Evolutionary conservation across 2,113 vertebrate species (phyloP), one percentile per base, ranked within the genome.

Genomic region (Callopanchax toddi): DNA sequence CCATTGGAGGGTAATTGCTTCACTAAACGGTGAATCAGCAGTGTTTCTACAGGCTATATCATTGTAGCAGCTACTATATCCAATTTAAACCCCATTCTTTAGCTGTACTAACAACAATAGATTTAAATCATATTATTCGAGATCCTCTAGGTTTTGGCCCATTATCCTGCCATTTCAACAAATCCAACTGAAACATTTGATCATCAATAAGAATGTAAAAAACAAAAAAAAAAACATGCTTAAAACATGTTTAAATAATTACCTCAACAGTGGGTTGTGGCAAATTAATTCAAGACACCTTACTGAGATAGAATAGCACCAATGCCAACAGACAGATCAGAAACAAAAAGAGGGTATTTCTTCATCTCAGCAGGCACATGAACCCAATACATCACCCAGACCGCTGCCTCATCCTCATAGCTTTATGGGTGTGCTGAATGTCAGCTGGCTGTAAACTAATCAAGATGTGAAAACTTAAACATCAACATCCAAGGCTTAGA

Each of bases 1-100:
- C 43, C 13, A 37, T 17, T 56, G 54, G 16, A 61, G 13, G 40
- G 50, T 75, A 81, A 79, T 53, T 75, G 75, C 46, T 48, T 78
- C 34, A 40, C 20, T 77, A 76, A 48, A 63, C 32, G 62, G 21
- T 37, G 42, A 34, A 51, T 43, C 17, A 42, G 49, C 26, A 20
- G 25, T 4, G 39, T 76, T 64, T 78, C 59, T 62, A 66, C 55
- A 69, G 53, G 39, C 52, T 62, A 68, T 39, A 37, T 49, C n/a
- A 48, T 48, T 72, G 54, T 22, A 44, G 21, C 36, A 48, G 29
- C 55, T 20, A 15, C 26, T 29, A 25, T 36, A 43, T 67, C 18
- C 32, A 55, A 22, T 69, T 50, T 7, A 32, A 42, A 10, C 25
- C 15, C 4, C 13, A 44, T 34, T 63, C 49, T 69, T 25, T 52